Conservation (phyloP, 1,140 invertebrate species). For the Drosophila setifemur region DNA sequence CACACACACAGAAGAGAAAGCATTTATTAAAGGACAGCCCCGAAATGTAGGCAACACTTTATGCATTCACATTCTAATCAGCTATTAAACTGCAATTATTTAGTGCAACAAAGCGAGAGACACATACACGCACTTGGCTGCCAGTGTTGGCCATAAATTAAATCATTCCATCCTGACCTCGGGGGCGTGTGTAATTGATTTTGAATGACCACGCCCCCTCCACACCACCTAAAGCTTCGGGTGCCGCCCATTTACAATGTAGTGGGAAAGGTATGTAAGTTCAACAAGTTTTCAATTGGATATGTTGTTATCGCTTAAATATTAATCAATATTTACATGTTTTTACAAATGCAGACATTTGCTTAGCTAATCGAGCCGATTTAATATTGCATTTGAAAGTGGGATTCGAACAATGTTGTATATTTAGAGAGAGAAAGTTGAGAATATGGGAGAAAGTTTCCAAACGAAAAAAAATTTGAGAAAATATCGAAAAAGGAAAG, state of each 20-base stretch:
- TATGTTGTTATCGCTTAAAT: constrained; percentile 36
- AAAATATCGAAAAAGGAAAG: too few relatives aligned
- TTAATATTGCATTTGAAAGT: neutral
- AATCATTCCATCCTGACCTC: constrained; percentile 58
- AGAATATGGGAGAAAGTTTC: too few relatives aligned
- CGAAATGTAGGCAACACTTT: constrained; percentile 52
- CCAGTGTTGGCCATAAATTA: constrained; percentile 38
- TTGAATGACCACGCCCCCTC: constrained; percentile 52
- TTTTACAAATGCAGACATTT: constrained; percentile 13
- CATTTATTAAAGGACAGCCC: constrained; percentile 34
- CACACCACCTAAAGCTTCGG: constrained; percentile 21
- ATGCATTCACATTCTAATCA: constrained; percentile 60
- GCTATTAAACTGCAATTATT: constrained; percentile 72
- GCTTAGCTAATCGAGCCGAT: constrained; percentile 2
- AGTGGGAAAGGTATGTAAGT: neutral
- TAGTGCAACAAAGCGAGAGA: neutral
- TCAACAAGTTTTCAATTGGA: constrained; percentile 63
- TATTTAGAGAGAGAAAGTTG: too few relatives aligned
- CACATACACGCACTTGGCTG: neutral
- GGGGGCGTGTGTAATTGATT: constrained; percentile 69
- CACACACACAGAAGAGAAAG: constrained; percentile 2
- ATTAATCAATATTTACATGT: constrained; percentile 26
- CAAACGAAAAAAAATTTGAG: too few relatives aligned
- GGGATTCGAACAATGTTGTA: too few relatives aligned
- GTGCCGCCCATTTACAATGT: neutral